Conservation (phyloP, 2,797 vertebrate species). For the Poecilia wingei region DNA sequence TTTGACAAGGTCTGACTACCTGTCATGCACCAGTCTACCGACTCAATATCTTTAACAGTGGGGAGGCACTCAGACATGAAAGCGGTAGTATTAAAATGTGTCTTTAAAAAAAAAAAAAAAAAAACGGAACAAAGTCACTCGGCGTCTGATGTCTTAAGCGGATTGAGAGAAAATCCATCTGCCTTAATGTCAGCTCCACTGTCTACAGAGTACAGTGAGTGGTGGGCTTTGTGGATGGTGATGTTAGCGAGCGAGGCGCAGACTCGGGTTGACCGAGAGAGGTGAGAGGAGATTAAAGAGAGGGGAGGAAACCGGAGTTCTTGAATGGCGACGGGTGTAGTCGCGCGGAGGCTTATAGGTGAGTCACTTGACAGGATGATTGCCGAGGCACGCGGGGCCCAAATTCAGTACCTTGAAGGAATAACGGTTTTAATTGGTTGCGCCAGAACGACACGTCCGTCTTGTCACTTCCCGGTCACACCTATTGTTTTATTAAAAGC, state of each 20-base stretch:
- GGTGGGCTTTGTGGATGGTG: slow-evolving; percentile 60
- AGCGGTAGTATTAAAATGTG: slow-evolving; percentile 78
- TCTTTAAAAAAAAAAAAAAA: slow-evolving; percentile 57
- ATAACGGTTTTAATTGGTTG: slow-evolving; percentile 55
- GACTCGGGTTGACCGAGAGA: slow-evolving; percentile 64
- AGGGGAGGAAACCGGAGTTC: slow-evolving; percentile 36
- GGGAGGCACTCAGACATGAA: slow-evolving; percentile 82
- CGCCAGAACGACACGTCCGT: slow-evolving; percentile 55
- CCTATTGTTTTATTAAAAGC: slow-evolving; percentile 42
- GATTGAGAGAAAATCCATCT: slow-evolving; percentile 84
- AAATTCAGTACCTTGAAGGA: slow-evolving; percentile 39
- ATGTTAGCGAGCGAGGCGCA: slow-evolving; percentile 58
- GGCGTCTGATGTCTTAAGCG: slow-evolving; percentile 83
- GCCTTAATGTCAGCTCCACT: slow-evolving; percentile 76
- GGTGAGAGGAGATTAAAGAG: slow-evolving; percentile 41
- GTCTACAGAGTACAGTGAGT: slow-evolving; percentile 63
- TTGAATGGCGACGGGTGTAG: slow-evolving; percentile 23
- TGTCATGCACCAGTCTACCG: slow-evolving; percentile 58
- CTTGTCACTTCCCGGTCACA: slow-evolving; percentile 52
- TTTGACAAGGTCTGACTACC: slow-evolving; percentile 55
- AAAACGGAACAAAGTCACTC: slow-evolving; percentile 76
- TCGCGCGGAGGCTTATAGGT: slow-evolving; percentile 35
- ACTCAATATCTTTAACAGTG: slow-evolving; percentile 75
- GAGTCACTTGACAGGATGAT: slow-evolving; percentile 48
- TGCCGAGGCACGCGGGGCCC: slow-evolving; percentile 14